These are phyloP conservation scores for Agrotis puta DNA, from an alignment of 2,888 invertebrate species.

Conservation along the genomic window DNA sequence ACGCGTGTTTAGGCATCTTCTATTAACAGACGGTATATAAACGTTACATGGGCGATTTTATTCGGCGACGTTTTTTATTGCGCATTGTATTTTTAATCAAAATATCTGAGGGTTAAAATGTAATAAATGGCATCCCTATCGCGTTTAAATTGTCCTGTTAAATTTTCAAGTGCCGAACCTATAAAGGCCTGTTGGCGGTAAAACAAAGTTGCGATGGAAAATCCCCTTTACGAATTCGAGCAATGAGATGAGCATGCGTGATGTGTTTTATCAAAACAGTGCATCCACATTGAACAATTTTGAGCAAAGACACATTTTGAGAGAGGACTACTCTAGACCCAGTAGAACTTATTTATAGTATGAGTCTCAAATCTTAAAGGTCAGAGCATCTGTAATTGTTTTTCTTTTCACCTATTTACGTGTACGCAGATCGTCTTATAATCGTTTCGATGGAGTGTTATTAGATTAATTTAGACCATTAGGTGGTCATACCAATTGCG, in stretches of 20 bases:
- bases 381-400: background rate
- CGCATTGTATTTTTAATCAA: background rate
- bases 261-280: no score
- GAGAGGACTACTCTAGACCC: no score
- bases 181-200: background rate
- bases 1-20: background rate
- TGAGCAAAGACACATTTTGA: no score
- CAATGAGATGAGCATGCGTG: no score
- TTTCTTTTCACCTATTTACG: background rate
- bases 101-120: no score
- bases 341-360: no score
- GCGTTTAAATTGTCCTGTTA: background rate
- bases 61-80: background rate
- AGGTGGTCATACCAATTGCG: slow-evolving; percentile 25
- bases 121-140: no score
- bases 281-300: no score
- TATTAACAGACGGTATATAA: background rate
- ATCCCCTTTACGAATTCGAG: background rate
- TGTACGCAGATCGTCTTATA: slow-evolving; percentile 1
- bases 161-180: background rate
- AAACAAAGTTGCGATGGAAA: background rate
- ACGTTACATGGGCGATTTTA: background rate
- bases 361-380: no score
- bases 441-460: slow-evolving; percentile 17
- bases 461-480: slow-evolving; percentile 15